Conservation (phyloP, 2,797 vertebrate species). For the Pseudochaenichthys georgianus region DNA sequence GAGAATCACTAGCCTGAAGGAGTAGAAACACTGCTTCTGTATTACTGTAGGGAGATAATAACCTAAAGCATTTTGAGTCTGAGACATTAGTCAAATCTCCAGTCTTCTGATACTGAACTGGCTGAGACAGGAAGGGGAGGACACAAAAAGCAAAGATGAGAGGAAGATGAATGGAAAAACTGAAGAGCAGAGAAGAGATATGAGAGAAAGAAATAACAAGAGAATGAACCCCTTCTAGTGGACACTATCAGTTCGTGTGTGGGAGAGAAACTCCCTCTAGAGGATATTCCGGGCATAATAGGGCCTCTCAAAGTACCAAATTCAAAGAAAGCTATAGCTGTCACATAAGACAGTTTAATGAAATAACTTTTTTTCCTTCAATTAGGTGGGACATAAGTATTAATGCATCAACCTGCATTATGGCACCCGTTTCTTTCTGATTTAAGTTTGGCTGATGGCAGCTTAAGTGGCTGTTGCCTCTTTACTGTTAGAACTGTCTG, state of each 20-base stretch:
- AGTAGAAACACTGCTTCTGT: neutral
- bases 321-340: slow-evolving; percentile 7
- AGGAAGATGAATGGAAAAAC: neutral
- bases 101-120: slow-evolving; percentile 5
- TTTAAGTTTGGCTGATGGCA: neutral
- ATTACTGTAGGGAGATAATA: slow-evolving; percentile 9
- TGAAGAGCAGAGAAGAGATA: neutral
- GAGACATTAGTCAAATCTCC: neutral
- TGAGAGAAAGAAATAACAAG: neutral
- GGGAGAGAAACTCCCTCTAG: too few relatives aligned
- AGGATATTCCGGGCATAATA: too few relatives aligned
- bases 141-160: slow-evolving; percentile 5
- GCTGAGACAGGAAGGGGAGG: neutral
- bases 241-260: neutral
- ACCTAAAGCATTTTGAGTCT: neutral
- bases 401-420: neutral
- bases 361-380: too few relatives aligned
- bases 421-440: slow-evolving; percentile 23
- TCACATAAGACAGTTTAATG: neutral
- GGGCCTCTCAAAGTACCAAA: neutral
- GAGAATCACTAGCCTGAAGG: neutral
- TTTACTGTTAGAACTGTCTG: neutral
- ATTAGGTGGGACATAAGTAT: neutral
- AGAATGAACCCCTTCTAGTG: slow-evolving; percentile 4
- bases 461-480: neutral